Evolutionary conservation across 1,140 invertebrate species (phyloP).

Genomic region (Leguminivora glycinivorella): DNA sequence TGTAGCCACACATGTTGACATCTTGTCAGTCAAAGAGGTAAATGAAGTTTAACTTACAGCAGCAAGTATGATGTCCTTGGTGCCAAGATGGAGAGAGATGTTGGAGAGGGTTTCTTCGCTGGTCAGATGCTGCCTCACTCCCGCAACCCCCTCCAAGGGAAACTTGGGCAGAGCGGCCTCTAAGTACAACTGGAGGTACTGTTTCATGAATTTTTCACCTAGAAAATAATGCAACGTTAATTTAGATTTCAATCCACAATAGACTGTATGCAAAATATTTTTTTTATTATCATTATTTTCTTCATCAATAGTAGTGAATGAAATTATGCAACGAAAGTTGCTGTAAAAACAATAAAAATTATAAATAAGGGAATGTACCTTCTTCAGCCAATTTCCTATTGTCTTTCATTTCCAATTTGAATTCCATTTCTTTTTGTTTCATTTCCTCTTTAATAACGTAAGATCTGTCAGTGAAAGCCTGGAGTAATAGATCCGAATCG

Average conservation of each 20-base stretch:
- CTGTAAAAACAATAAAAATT: background rate
- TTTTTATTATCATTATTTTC: no score
- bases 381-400: constrained; percentile 84
- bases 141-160: constrained; percentile 84
- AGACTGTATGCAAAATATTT: no score
- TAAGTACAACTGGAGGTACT: constrained; percentile 77
- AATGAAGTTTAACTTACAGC: constrained; percentile 79
- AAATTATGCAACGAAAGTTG: no score
- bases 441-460: constrained; percentile 87
- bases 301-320: no score
- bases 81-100: constrained; percentile 87
- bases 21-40: no score
- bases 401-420: constrained; percentile 83
- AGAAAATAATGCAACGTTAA: constrained; percentile 34
- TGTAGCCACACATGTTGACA: no score
- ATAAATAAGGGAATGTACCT: constrained; percentile 71
- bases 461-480: constrained; percentile 89
- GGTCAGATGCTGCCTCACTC: constrained; percentile 83
- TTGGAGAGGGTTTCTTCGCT: constrained; percentile 84
- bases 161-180: constrained; percentile 83
- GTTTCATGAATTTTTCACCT: constrained; percentile 70
- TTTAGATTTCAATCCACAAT: background rate
- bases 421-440: constrained; percentile 84
- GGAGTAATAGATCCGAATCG: constrained; percentile 83
- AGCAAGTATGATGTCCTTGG: constrained; percentile 89